A percentile compares a stretch with the other conserved stretches of the same genome.
These are phyloP conservation scores for Teleiodes luculella DNA, from an alignment of 2,888 invertebrate species.

Conservation along the genomic window DNA sequence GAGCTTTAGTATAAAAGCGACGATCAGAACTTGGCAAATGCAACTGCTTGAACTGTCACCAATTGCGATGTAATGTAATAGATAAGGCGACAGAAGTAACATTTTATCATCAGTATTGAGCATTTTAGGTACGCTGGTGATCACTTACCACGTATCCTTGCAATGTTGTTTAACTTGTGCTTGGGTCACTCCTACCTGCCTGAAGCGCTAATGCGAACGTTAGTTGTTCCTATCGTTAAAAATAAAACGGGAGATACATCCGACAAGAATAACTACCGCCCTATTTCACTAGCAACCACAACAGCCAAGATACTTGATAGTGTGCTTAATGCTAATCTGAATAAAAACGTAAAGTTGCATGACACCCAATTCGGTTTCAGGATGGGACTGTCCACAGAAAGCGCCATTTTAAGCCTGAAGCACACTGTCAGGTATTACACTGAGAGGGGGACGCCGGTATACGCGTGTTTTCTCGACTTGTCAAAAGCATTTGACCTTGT, in stretches of 20 bases:
- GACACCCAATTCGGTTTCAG: constrained; percentile 14
- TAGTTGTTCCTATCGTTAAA: constrained; percentile 15
- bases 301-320: constrained; percentile 18
- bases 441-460: constrained; percentile 6
- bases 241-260: constrained; percentile 23
- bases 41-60: too few relatives aligned
- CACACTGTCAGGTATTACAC: constrained; percentile 14
- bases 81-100: too few relatives aligned
- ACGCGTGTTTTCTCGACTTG: background rate
- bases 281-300: constrained; percentile 25
- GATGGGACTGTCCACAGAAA: constrained; percentile 17
- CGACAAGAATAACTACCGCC: constrained; percentile 21
- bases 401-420: constrained; percentile 19
- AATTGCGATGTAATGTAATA: too few relatives aligned
- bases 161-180: too few relatives aligned
- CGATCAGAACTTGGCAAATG: background rate
- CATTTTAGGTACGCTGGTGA: too few relatives aligned
- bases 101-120: too few relatives aligned
- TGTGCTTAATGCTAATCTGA: constrained; percentile 7
- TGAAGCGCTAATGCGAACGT: too few relatives aligned
- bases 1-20: background rate
- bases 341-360: background rate
- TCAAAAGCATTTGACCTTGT: constrained; percentile 1
- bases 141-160: too few relatives aligned
- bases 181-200: too few relatives aligned